Percentiles rank a stretch among this genome's conserved stretches.
Conservation (phyloP, 2,888 invertebrate species). For the Busseola fusca region DNA sequence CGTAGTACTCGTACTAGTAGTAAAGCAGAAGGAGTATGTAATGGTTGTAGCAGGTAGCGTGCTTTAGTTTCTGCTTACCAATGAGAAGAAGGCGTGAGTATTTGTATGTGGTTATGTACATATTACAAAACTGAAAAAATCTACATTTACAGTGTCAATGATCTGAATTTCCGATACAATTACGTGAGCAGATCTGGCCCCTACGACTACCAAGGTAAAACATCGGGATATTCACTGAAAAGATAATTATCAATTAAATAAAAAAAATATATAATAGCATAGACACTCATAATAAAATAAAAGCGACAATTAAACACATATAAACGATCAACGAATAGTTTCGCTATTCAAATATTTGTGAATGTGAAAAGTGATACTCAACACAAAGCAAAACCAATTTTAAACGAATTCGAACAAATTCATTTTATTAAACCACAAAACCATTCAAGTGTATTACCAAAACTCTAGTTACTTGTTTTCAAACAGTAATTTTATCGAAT, state of each 20-base stretch:
- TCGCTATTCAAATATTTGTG: neutral
- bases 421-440: constrained; percentile 24
- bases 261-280: neutral
- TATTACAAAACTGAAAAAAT: neutral
- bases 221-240: neutral
- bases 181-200: neutral
- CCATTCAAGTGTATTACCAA: constrained; percentile 20
- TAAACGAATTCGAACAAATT: constrained; percentile 16
- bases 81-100: no score
- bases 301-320: neutral
- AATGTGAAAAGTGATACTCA: neutral
- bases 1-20: neutral
- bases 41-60: neutral
- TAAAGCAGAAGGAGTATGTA: neutral
- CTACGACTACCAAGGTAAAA: neutral
- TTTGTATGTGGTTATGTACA: no score
- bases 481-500: constrained; percentile 11
- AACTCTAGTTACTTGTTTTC: constrained; percentile 16
- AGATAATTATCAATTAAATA: neutral
- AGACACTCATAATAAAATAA: neutral
- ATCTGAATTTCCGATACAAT: neutral
- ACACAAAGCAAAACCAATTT: constrained; percentile 10
- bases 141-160: neutral
- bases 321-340: neutral
- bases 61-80: no score